phyloP scores from a whole-genome alignment of 2,113 vertebrate species.

The Alectura lathami region DNA sequence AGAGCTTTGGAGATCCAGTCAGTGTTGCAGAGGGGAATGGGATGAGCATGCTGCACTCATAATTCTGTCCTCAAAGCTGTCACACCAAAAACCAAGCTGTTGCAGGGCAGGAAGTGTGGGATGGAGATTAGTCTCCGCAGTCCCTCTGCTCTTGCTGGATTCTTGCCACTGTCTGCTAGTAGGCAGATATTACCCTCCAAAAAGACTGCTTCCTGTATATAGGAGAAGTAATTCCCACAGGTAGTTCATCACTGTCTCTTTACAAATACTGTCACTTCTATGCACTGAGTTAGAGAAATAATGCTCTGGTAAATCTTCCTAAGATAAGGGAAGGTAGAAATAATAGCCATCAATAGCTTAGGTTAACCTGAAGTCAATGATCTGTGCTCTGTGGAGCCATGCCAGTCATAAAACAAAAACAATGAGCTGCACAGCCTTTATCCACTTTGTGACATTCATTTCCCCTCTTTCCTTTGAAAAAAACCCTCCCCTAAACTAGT shows the following conservation, averaged over 20 bases:
- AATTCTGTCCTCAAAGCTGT: background rate
- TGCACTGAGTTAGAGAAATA: background rate
- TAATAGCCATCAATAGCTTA: background rate
- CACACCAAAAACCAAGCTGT: background rate
- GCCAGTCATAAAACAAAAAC: background rate
- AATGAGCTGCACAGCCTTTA: fast-evolving
- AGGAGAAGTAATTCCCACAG: background rate
- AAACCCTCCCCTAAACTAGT: background rate
- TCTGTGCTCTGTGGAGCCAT: background rate
- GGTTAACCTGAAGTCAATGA: background rate
- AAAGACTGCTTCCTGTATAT: background rate
- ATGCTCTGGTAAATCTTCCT: background rate
- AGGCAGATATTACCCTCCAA: background rate
- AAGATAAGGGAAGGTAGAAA: background rate
- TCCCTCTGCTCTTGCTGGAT: background rate
- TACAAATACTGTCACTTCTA: background rate
- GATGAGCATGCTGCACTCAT: fast-evolving
- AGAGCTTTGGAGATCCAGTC: background rate
- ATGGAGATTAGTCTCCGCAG: background rate
- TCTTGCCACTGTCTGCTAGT: background rate
- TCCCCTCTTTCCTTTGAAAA: background rate
- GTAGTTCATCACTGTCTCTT: background rate
- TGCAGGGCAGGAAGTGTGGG: background rate
- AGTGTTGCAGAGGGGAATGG: background rate
- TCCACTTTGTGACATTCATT: background rate